Percentiles rank a stretch among this genome's conserved stretches.
These are phyloP conservation scores for Delichon dasypus DNA, from an alignment of 2,797 vertebrate species.

Conservation along the genomic window DNA sequence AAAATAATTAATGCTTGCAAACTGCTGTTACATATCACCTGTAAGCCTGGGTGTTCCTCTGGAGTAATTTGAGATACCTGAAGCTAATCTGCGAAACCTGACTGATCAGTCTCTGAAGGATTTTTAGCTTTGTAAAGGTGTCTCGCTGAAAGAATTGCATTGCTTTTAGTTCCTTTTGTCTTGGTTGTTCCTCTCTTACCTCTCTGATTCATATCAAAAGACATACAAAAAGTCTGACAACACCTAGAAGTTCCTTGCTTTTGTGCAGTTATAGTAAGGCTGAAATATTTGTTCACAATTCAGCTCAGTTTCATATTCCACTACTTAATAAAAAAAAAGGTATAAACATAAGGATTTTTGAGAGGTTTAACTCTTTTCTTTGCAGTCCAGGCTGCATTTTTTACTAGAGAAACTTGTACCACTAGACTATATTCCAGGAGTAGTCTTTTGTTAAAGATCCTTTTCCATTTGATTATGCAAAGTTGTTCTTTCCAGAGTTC, in stretches of 20 bases:
- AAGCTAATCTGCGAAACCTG: not conserved
- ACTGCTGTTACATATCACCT: fast-evolving
- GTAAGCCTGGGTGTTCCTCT: not conserved
- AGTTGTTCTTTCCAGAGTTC: not conserved
- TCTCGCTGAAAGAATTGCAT: not conserved
- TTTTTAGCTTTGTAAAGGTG: not conserved
- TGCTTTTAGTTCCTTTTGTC: not conserved
- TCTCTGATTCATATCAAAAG: not conserved
- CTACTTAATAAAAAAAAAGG: not conserved
- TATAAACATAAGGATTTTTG: not conserved
- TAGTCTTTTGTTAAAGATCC: not conserved
- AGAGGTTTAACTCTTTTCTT: not conserved
- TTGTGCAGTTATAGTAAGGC: not conserved
- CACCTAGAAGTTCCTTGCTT: not conserved
- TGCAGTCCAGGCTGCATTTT: not conserved
- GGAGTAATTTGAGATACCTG: not conserved
- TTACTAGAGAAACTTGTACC: not conserved
- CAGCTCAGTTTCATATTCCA: not conserved
- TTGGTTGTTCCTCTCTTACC: not conserved
- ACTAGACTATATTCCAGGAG: not conserved
- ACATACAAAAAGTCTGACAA: not conserved
- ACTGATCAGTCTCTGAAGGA: not conserved
- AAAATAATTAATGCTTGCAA: not conserved
- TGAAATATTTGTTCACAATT: not conserved
- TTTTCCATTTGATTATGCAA: not conserved